Percentiles rank a stretch among this genome's conserved stretches.
Conservation (phyloP, 1,140 invertebrate species). For the Drosophila elegans region DNA sequence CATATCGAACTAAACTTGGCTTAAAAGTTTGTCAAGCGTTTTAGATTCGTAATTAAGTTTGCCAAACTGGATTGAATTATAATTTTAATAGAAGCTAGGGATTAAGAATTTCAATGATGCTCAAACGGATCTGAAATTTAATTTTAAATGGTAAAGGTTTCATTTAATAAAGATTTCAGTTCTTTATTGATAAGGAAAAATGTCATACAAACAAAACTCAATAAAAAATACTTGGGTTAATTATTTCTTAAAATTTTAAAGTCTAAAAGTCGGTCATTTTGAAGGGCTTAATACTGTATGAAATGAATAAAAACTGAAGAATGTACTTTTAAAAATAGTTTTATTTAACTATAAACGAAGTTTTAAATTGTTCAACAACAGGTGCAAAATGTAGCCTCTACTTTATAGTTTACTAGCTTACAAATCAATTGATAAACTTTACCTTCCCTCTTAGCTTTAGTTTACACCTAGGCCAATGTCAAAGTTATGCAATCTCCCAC, state of each 20-base stretch:
- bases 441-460: not conserved
- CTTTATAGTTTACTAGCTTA: not conserved
- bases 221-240: too few species aligned
- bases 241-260: too few species aligned
- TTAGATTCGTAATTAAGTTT: slow-evolving; percentile 7
- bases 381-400: not conserved
- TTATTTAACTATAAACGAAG: not conserved
- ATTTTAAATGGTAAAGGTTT: too few species aligned
- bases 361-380: not conserved
- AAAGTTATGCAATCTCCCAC: slow-evolving; percentile 10
- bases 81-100: not conserved
- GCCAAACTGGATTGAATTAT: not conserved
- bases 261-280: too few species aligned
- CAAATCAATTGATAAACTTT: not conserved
- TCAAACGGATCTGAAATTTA: too few species aligned
- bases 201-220: too few species aligned
- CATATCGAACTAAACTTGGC: not conserved
- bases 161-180: too few species aligned
- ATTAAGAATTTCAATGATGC: not conserved
- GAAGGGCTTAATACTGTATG: too few species aligned
- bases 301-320: too few species aligned
- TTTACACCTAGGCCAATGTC: slow-evolving; percentile 1
- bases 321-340: too few species aligned
- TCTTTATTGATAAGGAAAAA: too few species aligned
- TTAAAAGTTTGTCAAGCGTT: slow-evolving; percentile 6